phyloP scores from a whole-genome alignment of 1,140 invertebrate species.

The Penaeus vannamei region DNA sequence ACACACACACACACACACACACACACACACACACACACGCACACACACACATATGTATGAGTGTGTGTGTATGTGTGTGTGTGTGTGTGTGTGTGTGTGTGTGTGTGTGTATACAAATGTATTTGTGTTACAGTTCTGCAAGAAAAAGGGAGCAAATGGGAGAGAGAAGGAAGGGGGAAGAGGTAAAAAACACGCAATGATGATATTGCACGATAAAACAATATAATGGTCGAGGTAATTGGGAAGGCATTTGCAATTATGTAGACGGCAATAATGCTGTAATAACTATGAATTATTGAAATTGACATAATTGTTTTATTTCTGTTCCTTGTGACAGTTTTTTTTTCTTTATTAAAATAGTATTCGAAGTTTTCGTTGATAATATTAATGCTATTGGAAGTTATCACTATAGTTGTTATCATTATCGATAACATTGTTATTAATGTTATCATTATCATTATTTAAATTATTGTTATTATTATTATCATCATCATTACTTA shows the following conservation, averaged over 20 bases:
- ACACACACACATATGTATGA: too few relatives aligned
- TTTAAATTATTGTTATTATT: too few relatives aligned
- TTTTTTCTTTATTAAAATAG: neutral
- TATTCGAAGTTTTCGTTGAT: neutral
- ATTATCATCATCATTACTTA: too few relatives aligned
- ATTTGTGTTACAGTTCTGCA: too few relatives aligned
- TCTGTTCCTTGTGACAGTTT: neutral
- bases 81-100: too few relatives aligned
- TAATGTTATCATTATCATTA: neutral
- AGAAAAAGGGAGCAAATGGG: too few relatives aligned
- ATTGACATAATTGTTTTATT: constrained; percentile 13
- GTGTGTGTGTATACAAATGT: too few relatives aligned
- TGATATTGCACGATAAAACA: neutral
- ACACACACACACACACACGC: too few relatives aligned
- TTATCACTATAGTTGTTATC: neutral
- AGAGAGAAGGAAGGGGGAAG: too few relatives aligned
- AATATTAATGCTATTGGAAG: neutral
- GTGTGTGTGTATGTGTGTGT: too few relatives aligned
- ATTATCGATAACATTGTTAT: neutral
- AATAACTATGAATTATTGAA: neutral
- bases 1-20: too few relatives aligned
- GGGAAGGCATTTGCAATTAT: constrained; percentile 1
- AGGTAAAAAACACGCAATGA: neutral
- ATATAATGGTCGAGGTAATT: neutral
- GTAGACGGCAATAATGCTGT: neutral